Conservation (phyloP, 1,140 invertebrate species). For the Tetranychus urticae region DNA sequence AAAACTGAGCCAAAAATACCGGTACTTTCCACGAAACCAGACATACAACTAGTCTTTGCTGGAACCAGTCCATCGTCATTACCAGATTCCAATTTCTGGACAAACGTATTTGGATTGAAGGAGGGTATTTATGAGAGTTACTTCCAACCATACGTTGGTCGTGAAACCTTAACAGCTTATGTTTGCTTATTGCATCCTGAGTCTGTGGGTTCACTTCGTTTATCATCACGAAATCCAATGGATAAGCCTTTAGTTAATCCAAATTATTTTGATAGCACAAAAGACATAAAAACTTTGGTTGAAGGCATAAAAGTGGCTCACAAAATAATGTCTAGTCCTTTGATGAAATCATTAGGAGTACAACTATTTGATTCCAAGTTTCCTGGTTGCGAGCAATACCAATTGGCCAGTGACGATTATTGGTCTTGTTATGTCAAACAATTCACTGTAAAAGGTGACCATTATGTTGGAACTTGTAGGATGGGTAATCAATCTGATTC, state of each 20-base stretch:
- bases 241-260: neutral
- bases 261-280: neutral
- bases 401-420: conserved; percentile 46
- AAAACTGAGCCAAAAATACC: neutral
- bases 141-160: neutral
- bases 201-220: neutral
- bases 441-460: conserved; percentile 45
- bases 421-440: conserved; percentile 46
- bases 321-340: neutral
- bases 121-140: neutral
- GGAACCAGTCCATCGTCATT: neutral
- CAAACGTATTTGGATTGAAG: neutral
- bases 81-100: neutral
- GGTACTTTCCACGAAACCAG: neutral
- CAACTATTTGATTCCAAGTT: conserved; percentile 18
- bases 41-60: neutral
- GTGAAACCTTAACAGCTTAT: neutral
- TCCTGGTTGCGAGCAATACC: conserved; percentile 44
- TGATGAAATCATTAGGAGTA: neutral
- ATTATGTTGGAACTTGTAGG: conserved; percentile 50
- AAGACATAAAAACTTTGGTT: neutral
- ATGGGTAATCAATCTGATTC: conserved; percentile 42
- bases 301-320: neutral
- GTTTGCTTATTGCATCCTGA: neutral
- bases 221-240: neutral